Conservation (phyloP, 2,888 invertebrate genomes). For the Ethmia dodecea region DNA sequence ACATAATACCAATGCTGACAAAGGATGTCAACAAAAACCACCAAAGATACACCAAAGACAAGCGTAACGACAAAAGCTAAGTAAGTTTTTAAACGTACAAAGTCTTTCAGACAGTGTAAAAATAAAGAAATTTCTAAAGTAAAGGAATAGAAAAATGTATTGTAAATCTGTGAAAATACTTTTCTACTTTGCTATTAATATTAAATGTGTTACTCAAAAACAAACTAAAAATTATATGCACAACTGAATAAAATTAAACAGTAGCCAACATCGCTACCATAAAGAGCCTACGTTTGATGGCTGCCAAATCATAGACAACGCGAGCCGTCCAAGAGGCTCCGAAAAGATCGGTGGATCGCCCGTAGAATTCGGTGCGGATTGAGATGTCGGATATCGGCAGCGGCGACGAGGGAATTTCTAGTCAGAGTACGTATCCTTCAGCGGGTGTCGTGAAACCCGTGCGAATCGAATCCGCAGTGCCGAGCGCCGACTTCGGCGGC, state of each 20-base stretch:
- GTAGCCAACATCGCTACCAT: too few relatives aligned
- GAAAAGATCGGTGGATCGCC: slow-evolving; percentile 71
- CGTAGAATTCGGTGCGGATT: slow-evolving; percentile 76
- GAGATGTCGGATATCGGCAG: slow-evolving; percentile 88
- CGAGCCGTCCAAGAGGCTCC: slow-evolving; percentile 54
- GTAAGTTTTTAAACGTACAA: background rate
- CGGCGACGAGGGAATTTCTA: slow-evolving; percentile 87
- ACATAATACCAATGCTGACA: slow-evolving; percentile 31
- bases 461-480: slow-evolving; percentile 30
- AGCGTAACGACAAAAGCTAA: slow-evolving; percentile 1
- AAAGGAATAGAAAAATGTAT: too few relatives aligned
- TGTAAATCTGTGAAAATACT: too few relatives aligned
- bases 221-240: too few relatives aligned
- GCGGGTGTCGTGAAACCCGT: slow-evolving; percentile 36
- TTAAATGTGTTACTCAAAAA: too few relatives aligned
- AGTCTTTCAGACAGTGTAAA: too few relatives aligned
- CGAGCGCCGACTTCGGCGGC: slow-evolving; percentile 43
- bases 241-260: too few relatives aligned
- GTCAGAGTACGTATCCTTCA: slow-evolving; percentile 84
- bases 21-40: slow-evolving; percentile 36
- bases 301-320: slow-evolving; percentile 62
- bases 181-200: too few relatives aligned
- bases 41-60: slow-evolving; percentile 16
- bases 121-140: too few relatives aligned
- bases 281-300: slow-evolving; percentile 56